Conservation (phyloP, 1,140 invertebrate species). For the Prorops nasuta region DNA sequence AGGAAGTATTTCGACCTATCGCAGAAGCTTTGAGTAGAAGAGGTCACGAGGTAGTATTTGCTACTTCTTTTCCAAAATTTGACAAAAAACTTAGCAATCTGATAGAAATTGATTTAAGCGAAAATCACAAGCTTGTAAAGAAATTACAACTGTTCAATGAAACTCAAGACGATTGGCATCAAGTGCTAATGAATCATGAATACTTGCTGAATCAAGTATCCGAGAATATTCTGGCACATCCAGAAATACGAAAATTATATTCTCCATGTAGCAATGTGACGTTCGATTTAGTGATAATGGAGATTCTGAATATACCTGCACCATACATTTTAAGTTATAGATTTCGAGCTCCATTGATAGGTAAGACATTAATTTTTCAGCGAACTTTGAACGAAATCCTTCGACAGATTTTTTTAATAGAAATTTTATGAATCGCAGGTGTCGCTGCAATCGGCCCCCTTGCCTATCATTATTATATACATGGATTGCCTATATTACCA, state of each 20-base stretch:
- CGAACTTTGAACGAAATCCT: neutral
- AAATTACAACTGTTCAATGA: accelerated
- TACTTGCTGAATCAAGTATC: neutral
- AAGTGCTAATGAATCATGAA: neutral
- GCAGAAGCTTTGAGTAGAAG: neutral
- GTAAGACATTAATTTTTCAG: constrained; percentile 2
- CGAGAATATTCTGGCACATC: neutral
- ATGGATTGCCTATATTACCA: constrained; percentile 13
- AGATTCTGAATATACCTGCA: neutral
- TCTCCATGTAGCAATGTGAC: constrained; percentile 1
- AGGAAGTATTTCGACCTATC: constrained; percentile 4
- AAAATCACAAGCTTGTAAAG: neutral
- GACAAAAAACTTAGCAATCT: constrained; percentile 7
- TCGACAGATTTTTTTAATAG: too few relatives aligned
- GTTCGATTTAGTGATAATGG: constrained; percentile 15
- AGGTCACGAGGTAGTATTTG: constrained; percentile 15
- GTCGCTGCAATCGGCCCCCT: constrained; percentile 2
- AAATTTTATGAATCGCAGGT: too few relatives aligned
- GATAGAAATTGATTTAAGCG: constrained; percentile 11
- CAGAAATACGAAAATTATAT: constrained; percentile 8
- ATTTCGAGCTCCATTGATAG: constrained; percentile 16
- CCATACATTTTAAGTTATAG: constrained; percentile 5
- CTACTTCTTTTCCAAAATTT: constrained; percentile 4
- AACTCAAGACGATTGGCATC: neutral
- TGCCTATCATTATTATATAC: constrained; percentile 7